Evolutionary conservation across 2,113 vertebrate genomes (phyloP), one percentile per base, ranked within the genome.

Genomic region (Nothocercus nigrocapillus): DNA sequence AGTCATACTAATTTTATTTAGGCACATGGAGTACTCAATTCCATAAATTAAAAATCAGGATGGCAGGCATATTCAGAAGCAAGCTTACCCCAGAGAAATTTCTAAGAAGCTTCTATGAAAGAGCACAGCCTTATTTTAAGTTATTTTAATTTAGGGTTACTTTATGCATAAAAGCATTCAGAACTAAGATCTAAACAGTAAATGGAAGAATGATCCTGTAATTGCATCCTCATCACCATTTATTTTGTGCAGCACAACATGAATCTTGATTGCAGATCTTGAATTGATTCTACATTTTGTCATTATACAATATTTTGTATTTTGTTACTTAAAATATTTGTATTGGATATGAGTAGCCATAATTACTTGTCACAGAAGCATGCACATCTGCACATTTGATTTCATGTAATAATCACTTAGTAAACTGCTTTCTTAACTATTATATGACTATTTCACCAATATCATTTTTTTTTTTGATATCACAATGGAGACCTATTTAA

Each of bases 321-420:
- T 81, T 90, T 90, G 2, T 58, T 30, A 59, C 62, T 63, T 62
- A 58, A 88, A 62, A 44, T 80, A 80, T 73, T 73, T 68, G 6
- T 44, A 18, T 34, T 11, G 7, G 4, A 28, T 40, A 28, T 0
- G 4, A 10, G 2, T 19, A 75, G 9, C n/a, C 54, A 36, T 24
- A 85, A 19, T 75, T 62, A 47, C n/a, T 6, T 42, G 47, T 38
- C 10, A 25, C 2, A 45, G 77, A 84, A 45, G 3, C 3, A 9
- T n/a, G 9, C 2, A 0, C 1, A 75, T 68, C 38, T 53, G 34
- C 15, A 28, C 82, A 34, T 63, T 73, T 80, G 6, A 17, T 86
- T 83, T 66, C 15, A 14, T 30, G 11, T 8, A 49, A 15, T 40
- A 93, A 78, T 4, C 8, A 34, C 11, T 4, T 8, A 82, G 22